phyloP scores from a whole-genome alignment of 2,113 vertebrate species.

The Atherinomorus stipes region DNA sequence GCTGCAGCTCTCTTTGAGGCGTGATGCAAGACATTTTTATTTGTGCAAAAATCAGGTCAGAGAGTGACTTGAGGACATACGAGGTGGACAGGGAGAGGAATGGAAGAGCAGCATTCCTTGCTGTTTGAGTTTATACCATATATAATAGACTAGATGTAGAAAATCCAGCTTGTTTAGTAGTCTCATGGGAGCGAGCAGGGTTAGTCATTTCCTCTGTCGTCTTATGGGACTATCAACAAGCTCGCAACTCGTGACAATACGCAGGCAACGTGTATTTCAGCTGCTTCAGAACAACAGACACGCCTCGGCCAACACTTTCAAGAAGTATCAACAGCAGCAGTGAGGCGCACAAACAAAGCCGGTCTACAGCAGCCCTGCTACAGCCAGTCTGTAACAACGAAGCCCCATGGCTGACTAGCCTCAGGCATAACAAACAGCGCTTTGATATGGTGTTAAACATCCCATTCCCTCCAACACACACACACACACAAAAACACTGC shows the following conservation, averaged over 20 bases:
- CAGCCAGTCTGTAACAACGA: conserved; percentile 68
- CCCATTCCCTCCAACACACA: conserved; percentile 63
- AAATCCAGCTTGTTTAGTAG: not conserved
- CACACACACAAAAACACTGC: conserved; percentile 61
- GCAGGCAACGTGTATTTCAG: not conserved
- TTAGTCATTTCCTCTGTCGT: conserved; percentile 23
- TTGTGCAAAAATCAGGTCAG: conserved; percentile 59
- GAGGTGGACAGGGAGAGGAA: not conserved
- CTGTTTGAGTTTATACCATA: not conserved
- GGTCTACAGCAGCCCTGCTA: conserved; percentile 45
- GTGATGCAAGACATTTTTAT: conserved; percentile 35
- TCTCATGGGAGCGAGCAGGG: not conserved
- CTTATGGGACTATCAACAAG: conserved; percentile 6
- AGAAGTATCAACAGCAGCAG: conserved; percentile 44
- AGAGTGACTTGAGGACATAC: conserved; percentile 21
- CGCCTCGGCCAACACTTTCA: conserved; percentile 32
- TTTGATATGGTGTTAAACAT: conserved; percentile 82
- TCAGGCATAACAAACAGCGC: conserved; percentile 76
- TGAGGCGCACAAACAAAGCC: conserved; percentile 53
- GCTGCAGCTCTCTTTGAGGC: conserved; percentile 49
- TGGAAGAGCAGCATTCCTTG: not conserved
- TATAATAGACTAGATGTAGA: not conserved
- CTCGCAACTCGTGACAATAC: conserved; percentile 12
- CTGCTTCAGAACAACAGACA: conserved; percentile 30
- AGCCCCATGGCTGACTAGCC: conserved; percentile 54